Base-by-base conservation (phyloP, 2,797 vertebrate species). In the Sebastes oblongus region DNA sequence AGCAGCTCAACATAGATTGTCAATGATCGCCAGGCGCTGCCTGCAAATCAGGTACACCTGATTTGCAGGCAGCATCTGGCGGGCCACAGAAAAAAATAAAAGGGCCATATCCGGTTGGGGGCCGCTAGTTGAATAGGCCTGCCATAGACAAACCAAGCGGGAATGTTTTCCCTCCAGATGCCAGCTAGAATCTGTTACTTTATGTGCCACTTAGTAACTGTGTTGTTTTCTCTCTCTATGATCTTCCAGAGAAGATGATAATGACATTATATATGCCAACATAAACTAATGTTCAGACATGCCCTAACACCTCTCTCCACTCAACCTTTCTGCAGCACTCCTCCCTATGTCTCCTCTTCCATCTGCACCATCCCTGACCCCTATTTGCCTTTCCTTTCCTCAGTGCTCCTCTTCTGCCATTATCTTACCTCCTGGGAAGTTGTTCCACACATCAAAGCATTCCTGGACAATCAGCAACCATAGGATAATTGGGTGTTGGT, bases 401-500 rank as follows among this genome's bases (percentile, higher is more conserved):
- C 69, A 61, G 7, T 55, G 14, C 30, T 5, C 24, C 29, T 30
- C 27, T 66, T 32, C 1, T 1, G 3, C 30, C 29, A 52, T 27
- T 68, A 54, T 68, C 54, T 56, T 70, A 11, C 81, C 89, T 90
- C 80, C 75, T 75, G 91, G 86, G 91, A 88, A 94, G 89, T 88
- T 91, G 75, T 64, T 78, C 61, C 59, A 72, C 34, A 81, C 91
- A 91, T 92, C 83, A 93, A 88, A 91, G 77, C 8, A 18, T 66
- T 74, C 67, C 50, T 75, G 84, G 85, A 91, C 91, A 83, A 91
- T 93, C 92, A 88, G 84, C 87, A 88, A 92, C 91, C 88, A 76
- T 66, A 42, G 82, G 88, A 88, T 94, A 94, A 94, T 94, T 94
- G 90, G 82, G 77, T 89, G 75, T 30, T 64, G 59, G 60, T 81